Percentiles rank a stretch among this genome's conserved stretches.
Evolutionary conservation across 2,888 invertebrate species (phyloP).

Genomic region (Mythimna loreyi): DNA sequence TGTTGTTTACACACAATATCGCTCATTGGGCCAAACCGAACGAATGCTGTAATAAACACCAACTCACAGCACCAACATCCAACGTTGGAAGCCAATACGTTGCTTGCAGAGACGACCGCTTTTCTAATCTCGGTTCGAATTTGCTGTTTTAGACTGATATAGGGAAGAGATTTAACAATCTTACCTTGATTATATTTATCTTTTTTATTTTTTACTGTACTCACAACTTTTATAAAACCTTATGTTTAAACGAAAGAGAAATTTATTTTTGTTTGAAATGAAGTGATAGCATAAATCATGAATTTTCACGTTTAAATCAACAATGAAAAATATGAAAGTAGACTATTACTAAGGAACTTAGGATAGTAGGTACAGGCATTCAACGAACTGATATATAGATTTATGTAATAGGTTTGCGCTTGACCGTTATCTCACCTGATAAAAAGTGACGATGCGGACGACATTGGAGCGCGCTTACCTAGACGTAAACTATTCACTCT

Average conservation of each 20-base stretch:
- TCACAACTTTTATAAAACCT: no score
- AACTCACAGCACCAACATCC: slow-evolving; percentile 46
- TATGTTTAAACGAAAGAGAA: no score
- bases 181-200: neutral
- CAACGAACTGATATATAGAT: neutral
- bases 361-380: neutral
- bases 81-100: slow-evolving; percentile 50
- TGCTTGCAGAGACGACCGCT: slow-evolving; percentile 6
- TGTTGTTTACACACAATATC: slow-evolving; percentile 87
- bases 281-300: no score
- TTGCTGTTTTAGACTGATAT: neutral
- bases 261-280: no score
- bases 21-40: slow-evolving; percentile 83
- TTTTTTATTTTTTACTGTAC: no score
- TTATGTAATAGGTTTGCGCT: no score
- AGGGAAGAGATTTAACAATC: neutral
- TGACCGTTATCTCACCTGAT: no score
- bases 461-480: no score
- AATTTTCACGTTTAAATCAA: neutral
- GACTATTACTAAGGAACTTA: neutral
- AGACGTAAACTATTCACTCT: no score
- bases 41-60: slow-evolving; percentile 79
- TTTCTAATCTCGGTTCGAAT: neutral
- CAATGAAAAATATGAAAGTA: neutral
- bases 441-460: no score